Conservation (phyloP, 2,113 vertebrate species). For the Ploceus nigricollis region DNA sequence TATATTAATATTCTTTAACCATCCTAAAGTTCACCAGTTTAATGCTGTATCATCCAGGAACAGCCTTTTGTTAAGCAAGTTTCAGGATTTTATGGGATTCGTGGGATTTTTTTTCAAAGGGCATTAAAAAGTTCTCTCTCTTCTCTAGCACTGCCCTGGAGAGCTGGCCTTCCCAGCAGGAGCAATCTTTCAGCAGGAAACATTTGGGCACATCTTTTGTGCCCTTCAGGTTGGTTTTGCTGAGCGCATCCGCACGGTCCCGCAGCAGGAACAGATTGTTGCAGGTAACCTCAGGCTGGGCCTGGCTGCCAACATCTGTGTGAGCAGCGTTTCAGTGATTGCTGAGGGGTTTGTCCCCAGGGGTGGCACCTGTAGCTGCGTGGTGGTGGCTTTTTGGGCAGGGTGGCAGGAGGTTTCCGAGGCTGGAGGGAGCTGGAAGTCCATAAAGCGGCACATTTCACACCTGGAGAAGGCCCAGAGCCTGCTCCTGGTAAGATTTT, state of each 20-base stretch:
- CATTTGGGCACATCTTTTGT: neutral
- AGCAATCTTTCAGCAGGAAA: neutral
- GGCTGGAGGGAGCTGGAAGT: neutral
- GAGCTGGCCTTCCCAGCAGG: neutral
- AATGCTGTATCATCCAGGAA: neutral
- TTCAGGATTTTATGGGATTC: neutral
- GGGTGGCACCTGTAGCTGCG: neutral
- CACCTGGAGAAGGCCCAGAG: neutral
- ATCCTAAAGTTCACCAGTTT: neutral
- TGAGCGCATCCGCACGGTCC: neutral
- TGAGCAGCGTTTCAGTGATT: neutral
- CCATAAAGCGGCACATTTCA: neutral
- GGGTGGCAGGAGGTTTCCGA: neutral
- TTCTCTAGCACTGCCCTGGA: neutral
- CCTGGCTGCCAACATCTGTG: neutral
- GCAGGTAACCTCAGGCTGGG: neutral
- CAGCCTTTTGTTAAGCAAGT: neutral
- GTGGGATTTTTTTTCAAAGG: neutral
- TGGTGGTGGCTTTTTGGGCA: neutral
- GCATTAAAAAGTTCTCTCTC: neutral
- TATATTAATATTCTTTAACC: neutral
- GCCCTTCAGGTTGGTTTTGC: neutral
- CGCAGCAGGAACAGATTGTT: neutral
- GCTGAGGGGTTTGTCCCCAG: neutral
- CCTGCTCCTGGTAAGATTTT: neutral